Evolutionary conservation across 2,888 invertebrate species (phyloP).

Genomic region (Oasisia sp.): DNA sequence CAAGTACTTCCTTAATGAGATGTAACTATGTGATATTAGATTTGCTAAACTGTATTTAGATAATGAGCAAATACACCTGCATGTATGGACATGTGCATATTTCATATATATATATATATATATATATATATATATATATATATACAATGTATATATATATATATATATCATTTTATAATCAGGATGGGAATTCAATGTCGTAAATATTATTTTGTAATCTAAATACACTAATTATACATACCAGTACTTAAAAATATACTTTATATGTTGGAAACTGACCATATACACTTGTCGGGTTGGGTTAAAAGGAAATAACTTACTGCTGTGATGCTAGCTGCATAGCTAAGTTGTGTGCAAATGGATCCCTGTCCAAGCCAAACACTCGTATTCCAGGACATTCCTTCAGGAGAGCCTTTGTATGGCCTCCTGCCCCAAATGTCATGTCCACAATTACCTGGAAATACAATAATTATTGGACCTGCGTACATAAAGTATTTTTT

Average conservation of each 20-base stretch:
- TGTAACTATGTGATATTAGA: too few relatives aligned
- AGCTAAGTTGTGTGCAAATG: slow-evolving; percentile 79
- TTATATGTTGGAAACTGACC: not conserved
- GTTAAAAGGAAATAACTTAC: slow-evolving; percentile 25
- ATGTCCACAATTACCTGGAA: slow-evolving; percentile 80
- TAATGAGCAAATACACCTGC: not conserved
- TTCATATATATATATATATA: too few relatives aligned
- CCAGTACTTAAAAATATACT: not conserved
- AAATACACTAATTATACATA: too few relatives aligned
- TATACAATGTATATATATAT: too few relatives aligned
- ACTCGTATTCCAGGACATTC: slow-evolving; percentile 75
- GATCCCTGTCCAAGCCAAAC: slow-evolving; percentile 89
- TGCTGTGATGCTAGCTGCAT: slow-evolving; percentile 67
- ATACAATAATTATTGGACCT: not conserved
- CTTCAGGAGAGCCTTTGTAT: slow-evolving; percentile 80
- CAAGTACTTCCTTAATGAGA: not conserved
- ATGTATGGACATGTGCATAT: not conserved
- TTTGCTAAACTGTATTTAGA: too few relatives aligned
- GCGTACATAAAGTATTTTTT: not conserved
- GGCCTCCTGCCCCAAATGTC: slow-evolving; percentile 97
- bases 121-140: too few relatives aligned
- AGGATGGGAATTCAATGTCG: too few relatives aligned
- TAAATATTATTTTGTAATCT: too few relatives aligned
- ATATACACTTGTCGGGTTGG: not conserved
- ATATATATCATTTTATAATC: too few relatives aligned